A percentile compares a stretch with the other conserved stretches of the same genome.
Conservation (phyloP, 1,140 invertebrate species). For the Drosophila bipectinata region DNA sequence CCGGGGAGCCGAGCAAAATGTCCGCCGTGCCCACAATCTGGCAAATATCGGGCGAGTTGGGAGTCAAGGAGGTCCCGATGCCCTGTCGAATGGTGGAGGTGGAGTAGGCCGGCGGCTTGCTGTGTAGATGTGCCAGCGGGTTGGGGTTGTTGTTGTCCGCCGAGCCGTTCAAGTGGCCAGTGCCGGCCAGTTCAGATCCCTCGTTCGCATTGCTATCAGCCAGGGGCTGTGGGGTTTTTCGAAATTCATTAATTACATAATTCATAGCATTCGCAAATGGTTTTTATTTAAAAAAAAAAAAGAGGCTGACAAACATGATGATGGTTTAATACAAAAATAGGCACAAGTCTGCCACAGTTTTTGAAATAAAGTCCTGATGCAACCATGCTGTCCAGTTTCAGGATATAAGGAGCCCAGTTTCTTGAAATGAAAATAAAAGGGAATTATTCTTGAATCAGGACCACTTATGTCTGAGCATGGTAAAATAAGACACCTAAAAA, state of each 20-base stretch:
- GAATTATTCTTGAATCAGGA: too few relatives aligned
- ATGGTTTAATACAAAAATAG: too few relatives aligned
- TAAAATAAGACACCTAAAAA: too few relatives aligned
- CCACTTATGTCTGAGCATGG: too few relatives aligned
- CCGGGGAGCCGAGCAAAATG: conserved; percentile 64
- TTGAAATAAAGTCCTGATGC: too few relatives aligned
- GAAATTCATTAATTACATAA: neutral
- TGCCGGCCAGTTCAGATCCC: neutral
- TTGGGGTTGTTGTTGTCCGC: conserved; percentile 4
- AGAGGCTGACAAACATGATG: neutral
- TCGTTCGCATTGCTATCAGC: conserved; percentile 66
- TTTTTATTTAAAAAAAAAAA: neutral
- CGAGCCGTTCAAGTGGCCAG: neutral
- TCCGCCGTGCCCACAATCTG: conserved; percentile 74
- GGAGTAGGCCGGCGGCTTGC: conserved; percentile 73
- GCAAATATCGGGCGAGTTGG: conserved; percentile 78
- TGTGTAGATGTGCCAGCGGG: conserved; percentile 51
- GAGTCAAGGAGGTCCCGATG: conserved; percentile 74
- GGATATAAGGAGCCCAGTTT: too few relatives aligned
- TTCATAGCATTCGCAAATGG: neutral
- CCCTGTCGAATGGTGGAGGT: conserved; percentile 80
- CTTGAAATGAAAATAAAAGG: too few relatives aligned
- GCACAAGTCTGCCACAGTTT: too few relatives aligned
- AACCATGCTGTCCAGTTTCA: too few relatives aligned
- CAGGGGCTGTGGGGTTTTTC: neutral